Base-by-base conservation (phyloP, 2,888 invertebrate species). In the Lepetodrilus schrolli region DNA sequence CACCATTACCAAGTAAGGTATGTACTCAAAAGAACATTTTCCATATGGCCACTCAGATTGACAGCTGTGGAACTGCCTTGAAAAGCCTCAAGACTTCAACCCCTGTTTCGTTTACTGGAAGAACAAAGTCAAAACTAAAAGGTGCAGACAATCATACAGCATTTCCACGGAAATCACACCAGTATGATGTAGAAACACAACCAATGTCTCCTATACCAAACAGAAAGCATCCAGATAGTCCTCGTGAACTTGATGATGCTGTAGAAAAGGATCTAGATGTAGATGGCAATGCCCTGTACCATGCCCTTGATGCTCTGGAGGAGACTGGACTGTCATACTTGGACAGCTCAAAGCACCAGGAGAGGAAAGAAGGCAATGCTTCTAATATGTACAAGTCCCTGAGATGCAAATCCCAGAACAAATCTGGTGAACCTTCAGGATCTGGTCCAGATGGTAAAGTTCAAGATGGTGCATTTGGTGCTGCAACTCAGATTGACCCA, bases 401-500 rank as follows among this genome's bases (percentile, higher is more conserved):
- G n/a, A n/a, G n/a, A n/a, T n/a, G n/a, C n/a, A n/a, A n/a, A n/a
- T n/a, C n/a, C n/a, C n/a, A n/a, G n/a, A n/a, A n/a, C n/a, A n/a
- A n/a, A n/a, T n/a, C n/a, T n/a, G 43, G 43, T 43, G n/a, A 13
- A 10, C 17, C 7, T 17, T 17, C 13, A 43, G 43, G 43, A 43
- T 17, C 43, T 1, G 4, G 43, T n/a, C n/a, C n/a, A n/a, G n/a
- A n/a, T n/a, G n/a, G 4, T 34, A 17, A 65, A 30, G 36, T 5
- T 26, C n/a, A 4, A 13, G 43, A 17, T 3, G 23, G n/a, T 68
- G 68, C 43, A 23, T 68, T 43, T 47, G 68, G 48, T 23, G 68
- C 71, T 26, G 50, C 37, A 30, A 58, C 37, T 50, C 72, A 75
- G n/a, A 20, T 72, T 38, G 66, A 48, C 4, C 20, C 26, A n/a